These are phyloP conservation scores for Prenolepis imparis DNA, from an alignment of 2,888 invertebrate genomes.

Conservation along the genomic window DNA sequence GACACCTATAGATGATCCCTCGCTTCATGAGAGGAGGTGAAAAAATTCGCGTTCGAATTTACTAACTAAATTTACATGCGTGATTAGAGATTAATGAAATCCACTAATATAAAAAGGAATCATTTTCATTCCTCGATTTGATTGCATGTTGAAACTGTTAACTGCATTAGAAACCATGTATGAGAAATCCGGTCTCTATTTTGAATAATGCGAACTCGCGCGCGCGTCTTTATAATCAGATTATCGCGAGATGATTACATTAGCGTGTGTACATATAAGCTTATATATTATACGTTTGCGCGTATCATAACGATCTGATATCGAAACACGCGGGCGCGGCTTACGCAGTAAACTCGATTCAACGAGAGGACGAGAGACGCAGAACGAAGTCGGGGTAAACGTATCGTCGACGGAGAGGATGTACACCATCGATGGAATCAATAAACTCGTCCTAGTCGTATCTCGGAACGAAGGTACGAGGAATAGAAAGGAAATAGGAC, in stretches of 20 bases:
- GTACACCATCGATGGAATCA: constrained; percentile 23
- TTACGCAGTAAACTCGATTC: background rate
- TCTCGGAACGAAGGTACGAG: constrained; percentile 15
- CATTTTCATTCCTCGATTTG: background rate
- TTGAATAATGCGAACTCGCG: background rate
- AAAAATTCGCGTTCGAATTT: background rate
- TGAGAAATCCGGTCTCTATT: background rate
- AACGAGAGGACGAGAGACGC: background rate
- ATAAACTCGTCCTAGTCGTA: constrained; percentile 26
- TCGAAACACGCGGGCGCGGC: background rate
- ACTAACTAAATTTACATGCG: background rate
- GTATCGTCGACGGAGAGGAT: background rate
- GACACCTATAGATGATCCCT: background rate
- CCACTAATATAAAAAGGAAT: background rate
- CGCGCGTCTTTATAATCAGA: background rate
- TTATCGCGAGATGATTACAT: background rate
- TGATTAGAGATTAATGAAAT: background rate
- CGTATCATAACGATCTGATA: constrained; percentile 8
- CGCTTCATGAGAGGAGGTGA: background rate
- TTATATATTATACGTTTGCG: background rate
- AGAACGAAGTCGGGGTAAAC: background rate
- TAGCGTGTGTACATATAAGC: background rate
- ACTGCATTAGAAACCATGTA: background rate
- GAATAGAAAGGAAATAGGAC: constrained; percentile 43
- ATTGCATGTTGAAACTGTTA: background rate